Base-by-base conservation (phyloP, 2,113 vertebrate species). In the Platysteira castanea region DNA sequence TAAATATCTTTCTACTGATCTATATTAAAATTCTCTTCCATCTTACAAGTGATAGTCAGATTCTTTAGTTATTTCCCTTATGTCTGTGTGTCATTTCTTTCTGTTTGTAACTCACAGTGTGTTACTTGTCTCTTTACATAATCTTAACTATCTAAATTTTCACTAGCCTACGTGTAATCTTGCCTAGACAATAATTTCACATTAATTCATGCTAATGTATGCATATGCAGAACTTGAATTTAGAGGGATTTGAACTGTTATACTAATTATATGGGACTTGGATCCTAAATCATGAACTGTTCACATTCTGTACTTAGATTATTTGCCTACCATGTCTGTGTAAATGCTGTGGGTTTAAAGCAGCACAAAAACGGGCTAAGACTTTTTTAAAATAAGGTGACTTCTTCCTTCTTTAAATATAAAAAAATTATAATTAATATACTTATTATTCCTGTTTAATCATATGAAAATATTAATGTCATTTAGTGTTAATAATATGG, bases 171-270 rank as follows among this genome's bases (percentile, higher is more conserved):
- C 19, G 41, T 42, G 3, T 75, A 84, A 59, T 71, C 91, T 79
- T 89, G n/a, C 41, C 37, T 74, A 84, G 63, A 84, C 37, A 93
- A 87, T 70, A 46, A 76, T 69, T 90, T 94, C 30, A 68, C 47
- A 86, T 95, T 89, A 95, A 89, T 41, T 93, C 50, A 85, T 78
- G 59, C 21, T 96, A 96, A 97, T 94, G 11, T 93, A 96, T 97
- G 91, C 95, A 69, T 50, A 88, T 44, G 49, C 94, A 96, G 85
- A 89, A 74, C 67, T 93, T 92, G 85, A 94, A 93, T 71, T 78
- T 83, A 96, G 84, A 93, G 47, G 93, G 63, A 94, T 96, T 87
- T 93, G 54, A 94, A 94, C 60, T 70, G 74, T 92, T 91, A 74
- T 37, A 83, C 74, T 95, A 94, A 97, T 97, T 97, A 95, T 75